Percentiles rank a stretch among this genome's conserved stretches.
Conservation (phyloP, 2,888 invertebrate species). For the Glyphotaelius pellucidus region DNA sequence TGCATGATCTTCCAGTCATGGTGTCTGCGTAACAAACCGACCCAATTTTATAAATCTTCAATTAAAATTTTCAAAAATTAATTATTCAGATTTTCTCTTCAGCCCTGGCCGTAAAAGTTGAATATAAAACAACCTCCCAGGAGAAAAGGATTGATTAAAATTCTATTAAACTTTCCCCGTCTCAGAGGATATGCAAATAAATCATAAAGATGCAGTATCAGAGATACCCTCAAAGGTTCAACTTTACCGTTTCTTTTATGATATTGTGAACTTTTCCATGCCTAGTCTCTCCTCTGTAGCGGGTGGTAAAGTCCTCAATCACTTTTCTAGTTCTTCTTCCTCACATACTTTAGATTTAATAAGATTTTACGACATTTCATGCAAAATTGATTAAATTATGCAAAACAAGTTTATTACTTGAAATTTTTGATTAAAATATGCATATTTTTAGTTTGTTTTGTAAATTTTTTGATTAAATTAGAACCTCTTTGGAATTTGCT, state of each 20-base stretch:
- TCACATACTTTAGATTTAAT: not conserved
- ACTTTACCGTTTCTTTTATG: not conserved
- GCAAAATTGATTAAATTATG: conserved; percentile 2
- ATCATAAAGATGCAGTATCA: not conserved
- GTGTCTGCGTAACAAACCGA: not conserved
- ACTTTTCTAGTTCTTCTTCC: not conserved
- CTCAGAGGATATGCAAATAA: conserved; percentile 19
- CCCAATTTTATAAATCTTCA: not conserved
- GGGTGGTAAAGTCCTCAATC: not conserved
- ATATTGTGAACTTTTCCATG: not conserved
- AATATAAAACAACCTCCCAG: not conserved
- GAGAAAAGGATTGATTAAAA: conserved; percentile 24
- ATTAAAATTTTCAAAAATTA: not conserved
- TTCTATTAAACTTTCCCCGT: not conserved
- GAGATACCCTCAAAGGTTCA: not conserved
- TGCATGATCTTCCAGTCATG: not conserved
- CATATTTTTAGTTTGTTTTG: not conserved
- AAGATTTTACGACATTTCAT: not conserved
- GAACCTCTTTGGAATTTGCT: not conserved
- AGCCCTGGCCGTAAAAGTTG: not conserved
- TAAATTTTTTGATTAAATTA: not conserved
- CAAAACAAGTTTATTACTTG: not conserved
- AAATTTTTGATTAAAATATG: not conserved
- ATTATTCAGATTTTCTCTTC: not conserved
- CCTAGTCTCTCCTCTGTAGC: not conserved